These are phyloP conservation scores for Darevskia nairensis DNA, from an alignment of 2,797 vertebrate genomes.

Conservation along the genomic window DNA sequence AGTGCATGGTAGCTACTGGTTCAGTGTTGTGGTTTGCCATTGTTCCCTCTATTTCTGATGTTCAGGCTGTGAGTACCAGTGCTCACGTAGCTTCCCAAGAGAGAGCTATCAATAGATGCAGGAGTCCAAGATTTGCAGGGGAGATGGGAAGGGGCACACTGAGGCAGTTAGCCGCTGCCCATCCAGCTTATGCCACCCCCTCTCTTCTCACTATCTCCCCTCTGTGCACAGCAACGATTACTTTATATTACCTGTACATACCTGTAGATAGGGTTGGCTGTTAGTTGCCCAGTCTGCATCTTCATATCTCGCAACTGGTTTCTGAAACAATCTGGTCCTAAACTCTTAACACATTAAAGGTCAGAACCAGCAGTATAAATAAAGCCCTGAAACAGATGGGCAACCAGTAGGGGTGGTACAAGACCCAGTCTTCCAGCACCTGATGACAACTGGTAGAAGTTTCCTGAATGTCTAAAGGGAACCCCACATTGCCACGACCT, in stretches of 20 bases:
- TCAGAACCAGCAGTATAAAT: background rate
- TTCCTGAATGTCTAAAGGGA: background rate
- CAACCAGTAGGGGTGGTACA: background rate
- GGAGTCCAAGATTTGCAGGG: background rate
- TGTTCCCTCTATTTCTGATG: no score
- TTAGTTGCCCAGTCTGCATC: background rate
- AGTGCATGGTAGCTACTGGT: background rate
- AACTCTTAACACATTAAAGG: background rate
- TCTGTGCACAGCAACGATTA: background rate
- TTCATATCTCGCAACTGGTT: background rate
- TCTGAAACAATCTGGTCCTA: background rate
- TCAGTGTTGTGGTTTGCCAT: background rate
- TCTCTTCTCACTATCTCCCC: background rate
- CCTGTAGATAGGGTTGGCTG: background rate
- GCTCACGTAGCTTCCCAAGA: background rate
- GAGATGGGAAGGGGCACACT: background rate
- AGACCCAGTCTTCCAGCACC: background rate
- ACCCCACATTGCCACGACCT: background rate
- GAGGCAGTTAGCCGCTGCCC: background rate
- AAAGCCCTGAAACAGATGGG: background rate
- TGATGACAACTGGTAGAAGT: background rate
- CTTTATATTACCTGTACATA: background rate
- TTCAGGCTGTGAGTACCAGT: no score
- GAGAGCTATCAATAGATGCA: background rate
- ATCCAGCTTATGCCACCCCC: background rate